A percentile compares a stretch with the other conserved stretches of the same genome.
Conservation (phyloP, 2,888 invertebrate species). For the Callyntrura sp. region DNA sequence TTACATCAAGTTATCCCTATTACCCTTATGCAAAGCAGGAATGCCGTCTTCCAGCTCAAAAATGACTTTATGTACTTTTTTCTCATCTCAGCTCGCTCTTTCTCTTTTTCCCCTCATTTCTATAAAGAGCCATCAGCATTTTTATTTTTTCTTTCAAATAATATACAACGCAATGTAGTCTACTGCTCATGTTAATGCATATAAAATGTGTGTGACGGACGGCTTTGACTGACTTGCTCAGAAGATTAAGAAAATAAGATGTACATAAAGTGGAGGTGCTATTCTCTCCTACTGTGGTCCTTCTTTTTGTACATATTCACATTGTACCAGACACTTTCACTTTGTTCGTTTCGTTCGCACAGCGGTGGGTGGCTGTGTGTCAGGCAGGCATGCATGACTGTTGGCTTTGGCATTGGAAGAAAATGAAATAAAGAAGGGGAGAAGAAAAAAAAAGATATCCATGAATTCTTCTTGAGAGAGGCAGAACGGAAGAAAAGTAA, state of each 20-base stretch:
- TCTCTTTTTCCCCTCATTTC: conserved; percentile 53
- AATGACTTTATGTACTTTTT: conserved; percentile 64
- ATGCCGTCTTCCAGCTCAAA: conserved; percentile 33
- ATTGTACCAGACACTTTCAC: conserved; percentile 27
- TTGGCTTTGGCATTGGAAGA: conserved; percentile 14
- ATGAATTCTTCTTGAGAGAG: not conserved
- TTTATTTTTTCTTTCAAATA: conserved; percentile 34
- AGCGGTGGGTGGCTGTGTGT: no score
- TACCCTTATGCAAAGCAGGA: conserved; percentile 60
- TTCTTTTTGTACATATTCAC: conserved; percentile 16
- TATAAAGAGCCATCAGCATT: conserved; percentile 34
- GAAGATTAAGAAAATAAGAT: conserved; percentile 74
- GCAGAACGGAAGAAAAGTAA: conserved; percentile 45
- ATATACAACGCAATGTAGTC: conserved; percentile 11
- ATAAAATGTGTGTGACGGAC: conserved; percentile 74
- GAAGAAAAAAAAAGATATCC: conserved; percentile 36
- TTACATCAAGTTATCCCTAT: conserved; percentile 39
- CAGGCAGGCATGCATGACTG: not conserved
- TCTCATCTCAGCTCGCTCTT: conserved; percentile 52
- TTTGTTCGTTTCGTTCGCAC: conserved; percentile 37
- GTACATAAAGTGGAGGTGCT: conserved; percentile 39
- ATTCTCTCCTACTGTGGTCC: not conserved
- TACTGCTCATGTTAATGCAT: conserved; percentile 50
- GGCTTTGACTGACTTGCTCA: conserved; percentile 77
- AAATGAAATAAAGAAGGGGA: conserved; percentile 10